Evolutionary conservation across 2,113 vertebrate genomes (phyloP).

Genomic region (Hemibagrus wyckioides): DNA sequence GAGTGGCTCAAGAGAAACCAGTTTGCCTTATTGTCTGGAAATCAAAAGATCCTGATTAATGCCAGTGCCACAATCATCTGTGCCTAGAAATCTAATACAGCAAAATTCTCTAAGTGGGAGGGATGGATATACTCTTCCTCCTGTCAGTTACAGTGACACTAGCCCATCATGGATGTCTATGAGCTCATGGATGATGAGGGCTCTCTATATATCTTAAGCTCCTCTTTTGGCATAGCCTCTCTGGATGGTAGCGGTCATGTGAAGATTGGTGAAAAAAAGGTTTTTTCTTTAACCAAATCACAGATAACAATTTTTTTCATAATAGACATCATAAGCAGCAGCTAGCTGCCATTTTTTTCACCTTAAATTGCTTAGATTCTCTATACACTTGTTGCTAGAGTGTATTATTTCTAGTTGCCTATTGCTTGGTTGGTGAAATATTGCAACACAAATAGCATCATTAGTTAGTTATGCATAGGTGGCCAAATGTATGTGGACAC

Average conservation of each 20-base stretch:
- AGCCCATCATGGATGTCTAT: neutral
- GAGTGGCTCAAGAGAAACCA: neutral
- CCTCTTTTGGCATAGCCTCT: neutral
- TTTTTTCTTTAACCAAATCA: neutral
- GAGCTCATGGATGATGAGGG: neutral
- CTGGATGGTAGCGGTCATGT: neutral
- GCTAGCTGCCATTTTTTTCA: neutral
- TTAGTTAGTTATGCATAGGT: neutral
- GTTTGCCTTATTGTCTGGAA: neutral
- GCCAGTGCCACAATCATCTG: neutral
- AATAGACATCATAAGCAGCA: neutral
- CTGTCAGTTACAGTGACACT: neutral
- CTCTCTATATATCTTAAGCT: neutral
- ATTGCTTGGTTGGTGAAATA: neutral
- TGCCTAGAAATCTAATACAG: neutral
- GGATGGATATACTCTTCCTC: neutral
- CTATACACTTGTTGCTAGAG: neutral
- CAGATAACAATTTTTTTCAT: neutral
- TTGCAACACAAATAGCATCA: neutral
- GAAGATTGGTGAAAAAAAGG: neutral
- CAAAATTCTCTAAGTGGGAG: neutral
- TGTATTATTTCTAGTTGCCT: neutral
- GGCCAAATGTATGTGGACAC: neutral
- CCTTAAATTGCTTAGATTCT: neutral
- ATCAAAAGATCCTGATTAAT: neutral